A percentile compares a stretch with the other conserved stretches of the same genome.
phyloP scores from a whole-genome alignment of 2,888 invertebrate genomes.

The Drosophila histrio region DNA sequence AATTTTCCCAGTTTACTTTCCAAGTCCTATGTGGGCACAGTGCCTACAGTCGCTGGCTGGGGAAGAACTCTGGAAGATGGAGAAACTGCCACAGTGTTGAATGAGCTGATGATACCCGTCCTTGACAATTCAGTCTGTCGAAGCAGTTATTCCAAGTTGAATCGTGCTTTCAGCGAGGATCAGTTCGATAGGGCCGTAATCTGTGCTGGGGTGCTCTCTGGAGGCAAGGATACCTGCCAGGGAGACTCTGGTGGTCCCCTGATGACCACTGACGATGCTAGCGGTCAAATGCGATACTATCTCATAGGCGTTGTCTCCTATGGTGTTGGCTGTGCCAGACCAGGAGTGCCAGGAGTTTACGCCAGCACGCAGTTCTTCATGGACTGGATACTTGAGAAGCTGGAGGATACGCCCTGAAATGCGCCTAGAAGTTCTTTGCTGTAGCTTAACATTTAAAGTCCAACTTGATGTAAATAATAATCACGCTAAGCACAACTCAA shows the following conservation, averaged over 20 bases:
- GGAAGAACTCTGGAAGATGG: constrained; percentile 85
- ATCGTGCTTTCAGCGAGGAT: constrained; percentile 65
- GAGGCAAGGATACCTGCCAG: constrained; percentile 83
- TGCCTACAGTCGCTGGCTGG: constrained; percentile 90
- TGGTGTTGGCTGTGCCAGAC: constrained; percentile 87
- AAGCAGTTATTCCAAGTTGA: constrained; percentile 73
- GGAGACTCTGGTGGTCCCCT: constrained; percentile 84
- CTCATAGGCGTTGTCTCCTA: constrained; percentile 89
- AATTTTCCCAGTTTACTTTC: constrained; percentile 85
- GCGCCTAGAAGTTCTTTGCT: not conserved
- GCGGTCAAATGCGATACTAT: constrained; percentile 78
- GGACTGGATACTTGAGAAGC: constrained; percentile 86
- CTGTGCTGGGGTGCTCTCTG: constrained; percentile 81
- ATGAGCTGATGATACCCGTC: constrained; percentile 90
- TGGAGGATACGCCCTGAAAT: constrained; percentile 68
- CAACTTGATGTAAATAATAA: constrained; percentile 24
- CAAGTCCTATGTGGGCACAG: constrained; percentile 86
- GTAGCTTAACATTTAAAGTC: not conserved
- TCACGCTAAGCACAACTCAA: constrained; percentile 29
- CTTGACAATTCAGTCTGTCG: constrained; percentile 87
- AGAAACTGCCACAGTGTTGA: constrained; percentile 87
- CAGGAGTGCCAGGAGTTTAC: constrained; percentile 87
- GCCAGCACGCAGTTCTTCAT: constrained; percentile 86
- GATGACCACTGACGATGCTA: constrained; percentile 78
- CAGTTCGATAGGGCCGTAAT: constrained; percentile 82